Base-by-base conservation (phyloP, 2,888 invertebrate species). In the Lordiphosa andalusiaca region DNA sequence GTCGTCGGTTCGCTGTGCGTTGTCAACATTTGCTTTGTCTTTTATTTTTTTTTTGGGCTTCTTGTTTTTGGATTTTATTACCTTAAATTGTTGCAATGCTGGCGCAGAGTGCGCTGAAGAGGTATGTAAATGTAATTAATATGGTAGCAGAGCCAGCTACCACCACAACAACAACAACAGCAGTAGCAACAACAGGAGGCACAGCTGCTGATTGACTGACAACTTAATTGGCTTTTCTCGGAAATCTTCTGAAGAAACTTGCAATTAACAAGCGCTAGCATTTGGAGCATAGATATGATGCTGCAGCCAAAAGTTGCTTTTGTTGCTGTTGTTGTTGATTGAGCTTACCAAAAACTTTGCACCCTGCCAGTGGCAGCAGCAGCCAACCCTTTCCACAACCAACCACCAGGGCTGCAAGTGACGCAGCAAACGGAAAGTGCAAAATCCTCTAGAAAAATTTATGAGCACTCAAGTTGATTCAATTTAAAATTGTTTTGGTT, bases 201-300 rank as follows among this genome's bases (percentile, higher is more conserved):
- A 38, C 39, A 35, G 33, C 46, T 55, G 47, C 48, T 63, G 76
- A 82, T 64, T 86, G 87, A 86, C 84, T 85, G 86, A 86, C 86
- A 87, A 86, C 77, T 84, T 86, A 87, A 86, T 86, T 86, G 81
- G 81, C 77, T 85, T 44, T 86, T 74, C 78, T 81, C 68, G 70
- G 60, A 71, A 73, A 51, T 55, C 49, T 47, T 64, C 44, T 39
- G 10, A 67, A 69, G 21, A 77, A 76, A 84, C 72, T 84, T 73
- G 69, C 70, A 67, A 84, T 78, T 82, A 82, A 78, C 69, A 71
- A 67, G 71, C 68, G 60, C 47, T 36, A 62, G 44, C 38, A 67
- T 56, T 47, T 23, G 37, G 13, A n/a, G 39, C 48, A 44, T 44
- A 44, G 16, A 33, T 23, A 44, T 33, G 33, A 30, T 41, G 49